A percentile compares a stretch with the other conserved stretches of the same genome.
Conservation (phyloP, 1,140 invertebrate species). For the Myzus persicae region DNA sequence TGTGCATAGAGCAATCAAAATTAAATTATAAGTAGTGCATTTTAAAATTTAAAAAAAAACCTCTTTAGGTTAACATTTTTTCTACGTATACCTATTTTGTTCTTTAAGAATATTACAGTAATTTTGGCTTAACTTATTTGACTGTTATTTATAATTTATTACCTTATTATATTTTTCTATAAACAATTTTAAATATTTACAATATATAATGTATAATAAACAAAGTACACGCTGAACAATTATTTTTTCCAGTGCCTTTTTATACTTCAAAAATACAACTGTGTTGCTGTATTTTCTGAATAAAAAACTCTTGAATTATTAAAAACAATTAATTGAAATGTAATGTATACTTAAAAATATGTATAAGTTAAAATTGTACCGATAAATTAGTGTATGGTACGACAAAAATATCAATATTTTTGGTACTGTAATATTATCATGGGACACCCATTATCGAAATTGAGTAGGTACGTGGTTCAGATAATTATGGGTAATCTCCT, state of each 20-base stretch:
- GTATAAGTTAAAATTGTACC: neutral
- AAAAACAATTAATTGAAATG: neutral
- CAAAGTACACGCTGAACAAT: neutral
- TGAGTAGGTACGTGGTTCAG: neutral
- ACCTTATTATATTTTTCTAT: too few species aligned
- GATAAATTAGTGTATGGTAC: neutral
- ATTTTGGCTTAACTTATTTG: neutral
- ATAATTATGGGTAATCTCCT: neutral
- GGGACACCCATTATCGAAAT: neutral
- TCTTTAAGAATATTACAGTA: too few species aligned
- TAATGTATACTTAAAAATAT: conserved; percentile 4
- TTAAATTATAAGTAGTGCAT: too few species aligned
- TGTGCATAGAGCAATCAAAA: too few species aligned
- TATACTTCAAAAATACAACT: neutral
- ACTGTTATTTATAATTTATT: too few species aligned
- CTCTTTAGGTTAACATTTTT: too few species aligned
- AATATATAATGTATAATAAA: too few species aligned
- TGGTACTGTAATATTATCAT: neutral
- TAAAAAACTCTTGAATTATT: neutral
- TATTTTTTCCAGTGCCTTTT: neutral
- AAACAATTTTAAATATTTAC: too few species aligned
- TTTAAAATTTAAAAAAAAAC: too few species aligned
- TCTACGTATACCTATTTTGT: too few species aligned
- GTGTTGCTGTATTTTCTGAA: neutral
- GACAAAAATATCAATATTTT: neutral